These are phyloP conservation scores for Myiagra hebetior DNA, from an alignment of 2,113 vertebrate genomes.

Conservation along the genomic window DNA sequence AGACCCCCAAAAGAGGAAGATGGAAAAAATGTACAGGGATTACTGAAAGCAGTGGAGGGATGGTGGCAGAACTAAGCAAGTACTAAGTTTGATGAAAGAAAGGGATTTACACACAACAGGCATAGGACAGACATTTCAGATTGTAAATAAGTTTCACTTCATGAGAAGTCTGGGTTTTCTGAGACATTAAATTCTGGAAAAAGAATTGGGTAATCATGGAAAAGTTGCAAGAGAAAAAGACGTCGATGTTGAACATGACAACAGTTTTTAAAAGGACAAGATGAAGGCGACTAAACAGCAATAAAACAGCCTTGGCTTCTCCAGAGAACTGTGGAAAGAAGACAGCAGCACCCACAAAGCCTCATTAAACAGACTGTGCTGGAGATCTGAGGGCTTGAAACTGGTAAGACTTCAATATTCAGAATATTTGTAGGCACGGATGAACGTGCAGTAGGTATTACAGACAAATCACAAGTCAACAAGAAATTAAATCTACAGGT, in stretches of 20 bases:
- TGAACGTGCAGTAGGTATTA: background rate
- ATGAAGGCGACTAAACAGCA: background rate
- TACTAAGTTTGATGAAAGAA: background rate
- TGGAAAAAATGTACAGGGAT: background rate
- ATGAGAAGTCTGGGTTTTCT: background rate
- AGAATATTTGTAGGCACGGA: background rate
- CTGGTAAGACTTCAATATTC: background rate
- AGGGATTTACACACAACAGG: background rate
- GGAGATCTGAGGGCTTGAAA: background rate
- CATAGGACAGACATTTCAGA: background rate
- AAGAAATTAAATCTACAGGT: background rate
- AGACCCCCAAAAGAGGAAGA: background rate
- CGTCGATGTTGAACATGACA: background rate
- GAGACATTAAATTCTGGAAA: background rate
- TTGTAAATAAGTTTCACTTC: background rate
- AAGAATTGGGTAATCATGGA: background rate
- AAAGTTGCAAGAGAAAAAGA: background rate
- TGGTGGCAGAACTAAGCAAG: background rate
- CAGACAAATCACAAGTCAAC: background rate
- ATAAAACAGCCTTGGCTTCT: background rate
- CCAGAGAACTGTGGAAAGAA: background rate
- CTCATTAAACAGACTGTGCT: background rate
- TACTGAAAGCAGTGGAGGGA: background rate
- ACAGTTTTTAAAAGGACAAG: background rate
- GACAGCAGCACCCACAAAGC: background rate